phyloP scores from a whole-genome alignment of 2,113 vertebrate species.

The Gulo gulo region DNA sequence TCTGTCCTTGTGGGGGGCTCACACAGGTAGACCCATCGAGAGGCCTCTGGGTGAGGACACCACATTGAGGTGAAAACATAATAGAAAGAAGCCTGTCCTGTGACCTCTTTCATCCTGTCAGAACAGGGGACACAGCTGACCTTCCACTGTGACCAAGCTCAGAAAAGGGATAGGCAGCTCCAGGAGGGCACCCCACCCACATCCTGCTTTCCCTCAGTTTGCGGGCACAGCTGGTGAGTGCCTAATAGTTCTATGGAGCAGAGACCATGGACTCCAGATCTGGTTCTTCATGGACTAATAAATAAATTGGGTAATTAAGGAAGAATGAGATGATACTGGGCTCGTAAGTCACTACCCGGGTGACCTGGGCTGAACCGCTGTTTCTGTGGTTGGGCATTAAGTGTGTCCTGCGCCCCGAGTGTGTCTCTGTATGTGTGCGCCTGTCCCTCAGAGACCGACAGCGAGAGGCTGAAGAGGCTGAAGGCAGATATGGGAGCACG shows the following conservation, averaged over 20 bases:
- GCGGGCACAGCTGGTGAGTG: neutral
- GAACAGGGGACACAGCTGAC: neutral
- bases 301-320: neutral
- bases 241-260: neutral
- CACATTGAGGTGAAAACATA: rapidly evolving
- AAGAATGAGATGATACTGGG: neutral
- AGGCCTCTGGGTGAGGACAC: neutral
- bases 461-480: neutral
- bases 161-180: neutral
- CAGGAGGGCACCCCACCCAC: too few species aligned
- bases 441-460: neutral
- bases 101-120: rapidly evolving
- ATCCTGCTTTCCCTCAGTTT: neutral
- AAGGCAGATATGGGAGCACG: neutral
- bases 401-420: neutral
- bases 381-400: neutral
- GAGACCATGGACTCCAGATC: neutral
- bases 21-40: rapidly evolving
- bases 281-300: neutral
- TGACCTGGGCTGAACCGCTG: neutral
- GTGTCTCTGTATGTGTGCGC: neutral
- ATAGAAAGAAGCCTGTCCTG: neutral
- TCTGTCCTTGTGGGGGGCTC: rapidly evolving
- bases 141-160: too few species aligned
- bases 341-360: neutral